Base-by-base conservation (phyloP, 53 echinoderm and acorn worm genomes). In the Echinarachnius parma region DNA sequence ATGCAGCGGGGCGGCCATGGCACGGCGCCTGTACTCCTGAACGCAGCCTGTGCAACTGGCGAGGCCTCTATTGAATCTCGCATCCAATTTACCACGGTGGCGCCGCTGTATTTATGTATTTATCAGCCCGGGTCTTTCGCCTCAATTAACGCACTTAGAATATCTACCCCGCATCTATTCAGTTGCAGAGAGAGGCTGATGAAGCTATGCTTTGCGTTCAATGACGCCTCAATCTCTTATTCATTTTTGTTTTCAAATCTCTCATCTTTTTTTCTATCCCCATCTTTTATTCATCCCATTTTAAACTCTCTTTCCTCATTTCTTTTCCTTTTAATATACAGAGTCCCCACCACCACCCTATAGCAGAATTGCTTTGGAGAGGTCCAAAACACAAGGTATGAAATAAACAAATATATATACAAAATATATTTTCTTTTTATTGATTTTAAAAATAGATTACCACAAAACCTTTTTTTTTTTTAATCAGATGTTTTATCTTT, bases 311-410 rank as follows among this genome's bases (percentile, higher is more conserved):
- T 52, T 52, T 64, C 53, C 57, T 75, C 44, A n/a, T 21, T n/a
- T n/a, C n/a, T n/a, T n/a, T n/a, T n/a, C n/a, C n/a, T n/a, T n/a
- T n/a, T n/a, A n/a, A 49, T 42, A 56, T 83, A 47, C 80, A 93
- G 93, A 93, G 69, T 89, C 89, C 46, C 93, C 93, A 84, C 93
- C 93, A 53, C 93, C 93, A 62, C 93, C 93, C 60, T 93, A 93
- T 80, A 93, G 93, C 82, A 85, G 89, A 80, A 86, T 89, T 81
- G 82, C 85, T 49, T 59, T 93, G 71, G 85, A 93, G 80, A 79
- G 89, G 86, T 34, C 88, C 86, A 86, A 89, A 82, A 78, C 77
- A 59, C 80, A 89, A 89, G 89, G 89, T 89, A 55, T 35, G 89
- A 78, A 64, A 68, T 30, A 21, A 50, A 14, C n/a, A 39, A 39